A percentile compares a stretch with the other conserved stretches of the same genome.
Evolutionary conservation across 2,888 invertebrate species (phyloP).

Genomic region (Phalera bucephala): DNA sequence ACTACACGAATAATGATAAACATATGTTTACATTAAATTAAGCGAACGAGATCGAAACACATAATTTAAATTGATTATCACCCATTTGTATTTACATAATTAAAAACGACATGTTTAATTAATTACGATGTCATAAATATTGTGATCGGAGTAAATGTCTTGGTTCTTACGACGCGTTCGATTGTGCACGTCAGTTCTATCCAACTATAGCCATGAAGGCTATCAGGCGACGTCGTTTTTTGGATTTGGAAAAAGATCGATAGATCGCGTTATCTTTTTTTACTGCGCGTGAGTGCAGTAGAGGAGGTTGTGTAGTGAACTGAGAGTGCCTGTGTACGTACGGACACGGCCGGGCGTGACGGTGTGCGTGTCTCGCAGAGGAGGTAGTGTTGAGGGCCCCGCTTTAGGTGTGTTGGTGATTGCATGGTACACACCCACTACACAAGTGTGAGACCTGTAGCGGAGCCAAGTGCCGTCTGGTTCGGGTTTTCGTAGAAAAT

Average conservation of each 20-base stretch:
- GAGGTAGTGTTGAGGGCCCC: conserved; percentile 64
- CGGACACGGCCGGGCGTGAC: conserved; percentile 48
- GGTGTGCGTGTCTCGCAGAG: conserved; percentile 63
- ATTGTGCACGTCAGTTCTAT: conserved; percentile 65
- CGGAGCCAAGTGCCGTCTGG: conserved; percentile 40
- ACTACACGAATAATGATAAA: conserved; percentile 70
- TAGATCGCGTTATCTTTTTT: conserved; percentile 81
- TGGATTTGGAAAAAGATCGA: conserved; percentile 78
- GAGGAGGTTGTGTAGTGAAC: conserved; percentile 79
- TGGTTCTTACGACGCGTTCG: conserved; percentile 64
- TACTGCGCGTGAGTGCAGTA: conserved; percentile 82
- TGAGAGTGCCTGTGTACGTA: conserved; percentile 80
- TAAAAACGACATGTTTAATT: conserved; percentile 77
- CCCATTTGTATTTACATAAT: conserved; percentile 79
- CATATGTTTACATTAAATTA: conserved; percentile 74
- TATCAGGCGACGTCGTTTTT: conserved; percentile 64
- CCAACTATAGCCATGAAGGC: conserved; percentile 68
- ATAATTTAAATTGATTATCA: conserved; percentile 77
- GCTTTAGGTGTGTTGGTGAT: conserved; percentile 63
- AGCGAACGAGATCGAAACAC: conserved; percentile 67
- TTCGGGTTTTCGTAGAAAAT: conserved; percentile 12
- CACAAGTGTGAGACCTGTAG: conserved; percentile 56
- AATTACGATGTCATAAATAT: conserved; percentile 76
- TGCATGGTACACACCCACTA: conserved; percentile 74
- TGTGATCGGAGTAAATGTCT: conserved; percentile 62